Conservation (phyloP, 1,140 invertebrate genomes). For the Drosophila varians region DNA sequence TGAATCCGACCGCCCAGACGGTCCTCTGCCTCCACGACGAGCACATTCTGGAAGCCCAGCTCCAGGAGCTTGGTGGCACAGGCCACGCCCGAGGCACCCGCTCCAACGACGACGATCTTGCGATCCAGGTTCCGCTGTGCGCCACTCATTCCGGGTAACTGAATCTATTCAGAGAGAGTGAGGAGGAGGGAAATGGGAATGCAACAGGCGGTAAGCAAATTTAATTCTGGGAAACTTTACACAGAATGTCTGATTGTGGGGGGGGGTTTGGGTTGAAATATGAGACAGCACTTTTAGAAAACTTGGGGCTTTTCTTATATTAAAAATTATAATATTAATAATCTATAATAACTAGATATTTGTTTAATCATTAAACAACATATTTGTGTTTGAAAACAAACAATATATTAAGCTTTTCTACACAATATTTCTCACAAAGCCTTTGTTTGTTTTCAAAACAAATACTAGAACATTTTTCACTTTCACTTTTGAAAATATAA, state of each 20-base stretch:
- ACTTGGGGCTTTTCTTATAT: not conserved
- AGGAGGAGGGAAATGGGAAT: slow-evolving; percentile 2
- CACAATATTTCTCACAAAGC: not conserved
- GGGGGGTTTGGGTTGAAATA: not conserved
- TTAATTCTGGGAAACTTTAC: slow-evolving; percentile 14
- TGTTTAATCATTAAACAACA: not conserved
- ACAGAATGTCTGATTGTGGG: not conserved
- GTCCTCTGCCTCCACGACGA: slow-evolving; percentile 88
- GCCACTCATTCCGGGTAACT: slow-evolving; percentile 53
- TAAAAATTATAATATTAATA: too few species aligned
- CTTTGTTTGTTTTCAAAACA: not conserved
- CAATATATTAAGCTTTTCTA: not conserved
- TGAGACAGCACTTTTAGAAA: slow-evolving; percentile 2
- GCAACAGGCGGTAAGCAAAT: slow-evolving; percentile 13
- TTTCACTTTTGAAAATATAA: not conserved
- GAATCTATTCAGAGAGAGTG: slow-evolving; percentile 22
- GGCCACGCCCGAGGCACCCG: slow-evolving; percentile 86
- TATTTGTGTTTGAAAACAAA: not conserved
- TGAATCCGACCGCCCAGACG: slow-evolving; percentile 89
- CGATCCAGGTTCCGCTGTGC: slow-evolving; percentile 53
- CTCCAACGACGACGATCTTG: slow-evolving; percentile 86
- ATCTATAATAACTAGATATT: not conserved
- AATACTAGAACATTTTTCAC: not conserved
- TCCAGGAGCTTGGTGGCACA: slow-evolving; percentile 85
- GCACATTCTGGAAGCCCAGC: slow-evolving; percentile 85